Percentiles rank a stretch among this genome's conserved stretches.
Evolutionary conservation across 1,140 invertebrate species (phyloP).

Genomic region (Sesamia nonagrioides): DNA sequence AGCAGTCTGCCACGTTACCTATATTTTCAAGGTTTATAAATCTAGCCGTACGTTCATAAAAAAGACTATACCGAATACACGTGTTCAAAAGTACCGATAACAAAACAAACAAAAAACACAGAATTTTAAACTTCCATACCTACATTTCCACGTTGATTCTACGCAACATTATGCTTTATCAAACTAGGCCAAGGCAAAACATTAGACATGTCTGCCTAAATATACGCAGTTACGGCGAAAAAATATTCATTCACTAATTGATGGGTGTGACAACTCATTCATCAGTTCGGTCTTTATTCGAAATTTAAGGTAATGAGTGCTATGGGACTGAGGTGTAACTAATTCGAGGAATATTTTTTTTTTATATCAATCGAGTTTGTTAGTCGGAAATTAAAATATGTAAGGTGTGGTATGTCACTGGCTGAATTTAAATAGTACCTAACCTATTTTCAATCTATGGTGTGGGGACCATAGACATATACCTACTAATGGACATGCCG

Average conservation of each 20-base stretch:
- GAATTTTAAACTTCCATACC: neutral
- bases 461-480: no score
- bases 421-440: neutral
- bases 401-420: neutral
- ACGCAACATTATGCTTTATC: slow-evolving; percentile 4
- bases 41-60: no score
- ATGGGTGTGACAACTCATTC: neutral
- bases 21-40: no score
- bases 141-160: neutral
- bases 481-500: no score
- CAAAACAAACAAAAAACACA: neutral
- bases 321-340: neutral
- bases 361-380: neutral
- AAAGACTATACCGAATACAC: neutral
- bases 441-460: neutral
- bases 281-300: neutral
- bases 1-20: no score
- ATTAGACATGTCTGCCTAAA: neutral
- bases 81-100: neutral
- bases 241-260: slow-evolving; percentile 10
- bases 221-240: neutral
- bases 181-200: neutral
- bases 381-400: neutral
- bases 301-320: neutral
- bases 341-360: neutral